phyloP scores from a whole-genome alignment of 2,888 invertebrate genomes.

The Scaeva pyrastri region DNA sequence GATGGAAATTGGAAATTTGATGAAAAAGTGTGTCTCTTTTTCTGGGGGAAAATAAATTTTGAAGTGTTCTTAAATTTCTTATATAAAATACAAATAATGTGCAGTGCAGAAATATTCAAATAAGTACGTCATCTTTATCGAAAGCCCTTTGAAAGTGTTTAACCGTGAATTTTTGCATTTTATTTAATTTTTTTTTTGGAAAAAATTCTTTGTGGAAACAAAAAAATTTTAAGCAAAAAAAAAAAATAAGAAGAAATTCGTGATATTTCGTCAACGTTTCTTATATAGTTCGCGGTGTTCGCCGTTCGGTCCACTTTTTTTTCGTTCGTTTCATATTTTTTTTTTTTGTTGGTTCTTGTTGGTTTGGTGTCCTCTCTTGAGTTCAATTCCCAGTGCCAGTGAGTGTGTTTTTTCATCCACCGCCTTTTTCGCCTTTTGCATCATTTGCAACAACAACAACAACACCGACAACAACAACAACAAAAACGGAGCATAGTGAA shows the following conservation, averaged over 20 bases:
- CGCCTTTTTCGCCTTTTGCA: constrained; percentile 64
- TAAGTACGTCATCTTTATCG: neutral
- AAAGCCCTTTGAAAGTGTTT: constrained; percentile 25
- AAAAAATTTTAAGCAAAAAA: too few relatives aligned
- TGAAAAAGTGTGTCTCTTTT: constrained; percentile 14
- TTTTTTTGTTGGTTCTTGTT: constrained; percentile 35
- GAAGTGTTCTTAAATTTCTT: constrained; percentile 1
- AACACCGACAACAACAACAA: constrained; percentile 45
- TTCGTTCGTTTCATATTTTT: constrained; percentile 31
- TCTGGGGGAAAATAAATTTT: constrained; percentile 10
- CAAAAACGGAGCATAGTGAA: constrained; percentile 54
- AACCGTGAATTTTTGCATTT: constrained; percentile 1
- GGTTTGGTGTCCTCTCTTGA: constrained; percentile 52
- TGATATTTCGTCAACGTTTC: constrained; percentile 12
- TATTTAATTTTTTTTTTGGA: too few relatives aligned
- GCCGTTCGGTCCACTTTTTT: constrained; percentile 27
- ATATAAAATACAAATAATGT: constrained; percentile 15
- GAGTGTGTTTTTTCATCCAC: constrained; percentile 56
- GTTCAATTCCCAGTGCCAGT: constrained; percentile 36
- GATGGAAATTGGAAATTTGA: neutral
- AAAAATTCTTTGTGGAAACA: constrained; percentile 24
- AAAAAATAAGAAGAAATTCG: constrained; percentile 34
- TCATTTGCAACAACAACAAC: constrained; percentile 62
- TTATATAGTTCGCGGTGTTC: constrained; percentile 32
- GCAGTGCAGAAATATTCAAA: neutral